phyloP scores from a whole-genome alignment of 2,113 vertebrate species.

The Odontophorus gujanensis region DNA sequence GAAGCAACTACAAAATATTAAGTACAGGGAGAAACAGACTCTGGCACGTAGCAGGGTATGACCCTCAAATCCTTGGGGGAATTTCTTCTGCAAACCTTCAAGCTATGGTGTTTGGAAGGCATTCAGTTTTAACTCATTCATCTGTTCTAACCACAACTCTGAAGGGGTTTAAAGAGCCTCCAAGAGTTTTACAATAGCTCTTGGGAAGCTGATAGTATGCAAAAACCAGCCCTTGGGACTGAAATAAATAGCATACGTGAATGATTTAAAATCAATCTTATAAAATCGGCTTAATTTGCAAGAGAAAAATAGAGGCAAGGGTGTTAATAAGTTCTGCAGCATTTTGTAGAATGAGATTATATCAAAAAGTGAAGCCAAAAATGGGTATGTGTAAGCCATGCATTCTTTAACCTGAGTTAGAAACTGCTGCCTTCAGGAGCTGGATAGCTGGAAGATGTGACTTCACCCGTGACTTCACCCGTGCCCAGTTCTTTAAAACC shows the following conservation, averaged over 20 bases:
- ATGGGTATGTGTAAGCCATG: fast-evolving
- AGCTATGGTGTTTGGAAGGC: neutral
- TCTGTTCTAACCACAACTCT: neutral
- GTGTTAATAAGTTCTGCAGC: neutral
- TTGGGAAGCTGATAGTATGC: neutral
- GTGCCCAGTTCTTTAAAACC: no score
- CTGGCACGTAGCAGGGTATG: neutral
- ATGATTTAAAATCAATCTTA: neutral
- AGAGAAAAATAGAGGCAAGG: neutral
- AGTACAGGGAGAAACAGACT: neutral
- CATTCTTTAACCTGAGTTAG: neutral
- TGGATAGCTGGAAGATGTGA: neutral
- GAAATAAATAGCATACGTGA: neutral
- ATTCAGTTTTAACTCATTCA: neutral
- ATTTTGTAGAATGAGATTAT: neutral
- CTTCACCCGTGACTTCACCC: no score
- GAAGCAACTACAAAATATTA: neutral
- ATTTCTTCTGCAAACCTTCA: neutral
- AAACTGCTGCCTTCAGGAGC: neutral
- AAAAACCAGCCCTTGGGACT: neutral
- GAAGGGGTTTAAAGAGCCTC: neutral
- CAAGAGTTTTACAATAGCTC: slow-evolving; percentile 11
- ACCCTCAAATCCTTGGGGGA: neutral
- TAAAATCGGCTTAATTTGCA: neutral
- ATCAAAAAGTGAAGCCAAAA: neutral